Conservation (phyloP, 1,140 invertebrate species). For the Battus philenor region DNA sequence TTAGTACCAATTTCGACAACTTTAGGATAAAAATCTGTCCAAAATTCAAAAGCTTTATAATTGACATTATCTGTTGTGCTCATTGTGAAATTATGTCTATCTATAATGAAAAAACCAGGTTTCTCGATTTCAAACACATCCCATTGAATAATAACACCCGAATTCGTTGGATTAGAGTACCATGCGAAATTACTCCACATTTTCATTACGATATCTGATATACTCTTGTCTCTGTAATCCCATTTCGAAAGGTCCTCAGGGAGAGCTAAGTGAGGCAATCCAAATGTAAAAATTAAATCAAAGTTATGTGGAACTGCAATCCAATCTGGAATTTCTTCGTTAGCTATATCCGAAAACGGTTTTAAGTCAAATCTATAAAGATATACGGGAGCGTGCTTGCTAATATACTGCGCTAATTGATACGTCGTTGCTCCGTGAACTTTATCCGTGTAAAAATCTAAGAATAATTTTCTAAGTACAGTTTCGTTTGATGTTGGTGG, state of each 20-base stretch:
- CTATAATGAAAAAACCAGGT: conserved; percentile 82
- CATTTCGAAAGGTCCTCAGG: conserved; percentile 77
- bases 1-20: conserved; percentile 81
- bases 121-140: conserved; percentile 79
- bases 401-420: conserved; percentile 79
- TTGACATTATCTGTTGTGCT: conserved; percentile 79
- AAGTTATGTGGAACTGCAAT: conserved; percentile 86
- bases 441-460: conserved; percentile 84
- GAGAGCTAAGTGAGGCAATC: conserved; percentile 81
- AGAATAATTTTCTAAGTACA: conserved; percentile 77
- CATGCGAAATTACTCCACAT: conserved; percentile 86
- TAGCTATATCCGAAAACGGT: conserved; percentile 78
- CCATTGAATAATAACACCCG: conserved; percentile 82
- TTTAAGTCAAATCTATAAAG: conserved; percentile 87
- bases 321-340: conserved; percentile 82
- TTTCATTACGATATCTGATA: conserved; percentile 85
- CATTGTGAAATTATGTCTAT: conserved; percentile 83
- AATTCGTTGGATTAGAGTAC: conserved; percentile 81
- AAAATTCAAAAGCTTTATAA: conserved; percentile 86
- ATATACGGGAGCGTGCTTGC: conserved; percentile 78
- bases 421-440: conserved; percentile 83
- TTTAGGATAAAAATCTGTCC: conserved; percentile 88
- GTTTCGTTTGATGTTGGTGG: conserved; percentile 78
- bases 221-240: conserved; percentile 84
- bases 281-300: conserved; percentile 87